Evolutionary conservation across 2,797 vertebrate genomes (phyloP).

Genomic region (Diplodus puntazzo): DNA sequence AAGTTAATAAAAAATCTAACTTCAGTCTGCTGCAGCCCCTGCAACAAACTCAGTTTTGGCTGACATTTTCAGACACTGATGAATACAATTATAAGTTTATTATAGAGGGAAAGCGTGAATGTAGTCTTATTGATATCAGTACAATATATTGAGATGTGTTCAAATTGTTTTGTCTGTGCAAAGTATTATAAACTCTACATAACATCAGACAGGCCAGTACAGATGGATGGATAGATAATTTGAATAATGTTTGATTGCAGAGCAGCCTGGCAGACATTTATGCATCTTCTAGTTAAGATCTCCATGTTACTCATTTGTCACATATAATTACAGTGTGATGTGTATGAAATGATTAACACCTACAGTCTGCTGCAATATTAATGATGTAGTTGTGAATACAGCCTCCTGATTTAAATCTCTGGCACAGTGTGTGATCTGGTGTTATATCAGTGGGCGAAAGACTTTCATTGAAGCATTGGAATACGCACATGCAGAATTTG

Average conservation of each 20-base stretch:
- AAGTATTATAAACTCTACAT: background rate
- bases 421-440: conserved; percentile 29
- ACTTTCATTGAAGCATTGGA: conserved; percentile 4
- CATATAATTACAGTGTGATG: conserved; percentile 35
- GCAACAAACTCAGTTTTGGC: background rate
- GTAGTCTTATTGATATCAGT: background rate
- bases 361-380: conserved; percentile 51
- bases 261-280: background rate
- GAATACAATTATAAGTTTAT: background rate
- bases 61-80: background rate
- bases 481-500: conserved; percentile 1
- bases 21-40: too few relatives aligned
- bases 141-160: background rate
- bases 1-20: background rate
- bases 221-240: background rate
- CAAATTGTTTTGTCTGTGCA: background rate
- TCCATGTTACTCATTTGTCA: conserved; percentile 34
- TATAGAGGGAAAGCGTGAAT: too few relatives aligned
- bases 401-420: conserved; percentile 43
- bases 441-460: conserved; percentile 20
- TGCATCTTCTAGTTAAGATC: conserved; percentile 7
- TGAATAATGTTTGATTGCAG: background rate
- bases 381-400: conserved; percentile 45
- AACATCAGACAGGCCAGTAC: background rate
- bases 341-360: conserved; percentile 55